Conservation (phyloP, 1,140 invertebrate species). For the Drosophila melanica region DNA sequence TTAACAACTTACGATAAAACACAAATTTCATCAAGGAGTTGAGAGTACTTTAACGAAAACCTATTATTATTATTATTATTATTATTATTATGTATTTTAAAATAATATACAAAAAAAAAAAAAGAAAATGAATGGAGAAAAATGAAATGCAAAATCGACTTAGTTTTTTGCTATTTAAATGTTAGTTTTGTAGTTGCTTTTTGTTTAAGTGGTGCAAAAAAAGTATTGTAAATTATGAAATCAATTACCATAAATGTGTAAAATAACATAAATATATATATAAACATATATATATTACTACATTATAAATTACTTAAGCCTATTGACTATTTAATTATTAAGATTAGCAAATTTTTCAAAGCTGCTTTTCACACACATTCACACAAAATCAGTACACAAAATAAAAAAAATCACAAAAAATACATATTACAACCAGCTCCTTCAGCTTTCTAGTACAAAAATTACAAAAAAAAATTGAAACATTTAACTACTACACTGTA, state of each 20-base stretch:
- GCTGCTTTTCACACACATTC: constrained; percentile 49
- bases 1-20: too few relatives aligned
- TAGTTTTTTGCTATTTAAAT: constrained; percentile 74
- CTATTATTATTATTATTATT: constrained; percentile 51
- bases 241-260: constrained; percentile 67
- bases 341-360: constrained; percentile 79
- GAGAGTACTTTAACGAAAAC: constrained; percentile 54
- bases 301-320: constrained; percentile 61
- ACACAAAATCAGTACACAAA: constrained; percentile 18
- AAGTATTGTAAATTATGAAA: constrained; percentile 49
- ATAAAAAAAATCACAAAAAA: constrained; percentile 8
- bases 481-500: constrained; percentile 54
- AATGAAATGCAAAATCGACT: constrained; percentile 46
- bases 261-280: constrained; percentile 63
- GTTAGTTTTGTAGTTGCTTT: constrained; percentile 64
- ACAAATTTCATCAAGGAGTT: constrained; percentile 34
- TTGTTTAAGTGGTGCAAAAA: constrained; percentile 41
- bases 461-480: constrained; percentile 33
- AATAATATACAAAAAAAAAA: constrained; percentile 50
- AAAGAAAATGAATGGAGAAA: constrained; percentile 27
- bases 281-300: constrained; percentile 34
- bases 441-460: constrained; percentile 78
- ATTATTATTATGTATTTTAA: constrained; percentile 70
- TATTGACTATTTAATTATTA: constrained; percentile 68
- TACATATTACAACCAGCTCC: constrained; percentile 15